A percentile compares a stretch with the other conserved stretches of the same genome.
These are phyloP conservation scores for Smittia aterrima DNA, from an alignment of 2,888 invertebrate genomes.

Conservation along the genomic window DNA sequence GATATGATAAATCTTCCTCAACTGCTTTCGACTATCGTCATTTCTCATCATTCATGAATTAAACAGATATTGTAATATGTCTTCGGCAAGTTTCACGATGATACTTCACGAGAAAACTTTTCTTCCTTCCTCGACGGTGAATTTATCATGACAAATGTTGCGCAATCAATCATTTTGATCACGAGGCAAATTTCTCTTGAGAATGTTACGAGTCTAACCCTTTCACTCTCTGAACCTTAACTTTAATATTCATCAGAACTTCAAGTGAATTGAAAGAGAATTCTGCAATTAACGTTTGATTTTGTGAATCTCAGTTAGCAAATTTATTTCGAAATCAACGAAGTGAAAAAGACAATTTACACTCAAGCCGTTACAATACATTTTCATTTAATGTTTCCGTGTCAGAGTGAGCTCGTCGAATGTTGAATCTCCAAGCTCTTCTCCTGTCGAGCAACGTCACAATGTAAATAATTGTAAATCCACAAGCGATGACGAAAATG, in stretches of 20 bases:
- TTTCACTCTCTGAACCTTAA: background rate
- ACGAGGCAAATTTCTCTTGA: background rate
- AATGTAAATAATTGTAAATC: constrained; percentile 8
- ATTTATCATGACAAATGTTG: constrained; percentile 32
- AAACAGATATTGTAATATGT: background rate
- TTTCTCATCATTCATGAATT: constrained; percentile 18
- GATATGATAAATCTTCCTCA: background rate
- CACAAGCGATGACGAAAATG: constrained; percentile 21
- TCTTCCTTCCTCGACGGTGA: background rate
- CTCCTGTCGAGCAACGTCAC: background rate
- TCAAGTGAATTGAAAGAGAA: background rate
- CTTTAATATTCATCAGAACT: too few species aligned
- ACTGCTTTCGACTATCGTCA: constrained; percentile 5
- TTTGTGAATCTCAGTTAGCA: background rate
- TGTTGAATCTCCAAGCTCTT: background rate
- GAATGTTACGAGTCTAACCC: background rate
- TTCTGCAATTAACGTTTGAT: background rate
- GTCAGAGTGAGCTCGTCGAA: background rate
- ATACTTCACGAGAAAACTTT: background rate
- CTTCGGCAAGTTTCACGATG: background rate
- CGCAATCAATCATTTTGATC: constrained; percentile 24
- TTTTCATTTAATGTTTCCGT: constrained; percentile 25
- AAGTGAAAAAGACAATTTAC: background rate
- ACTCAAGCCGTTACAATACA: background rate
- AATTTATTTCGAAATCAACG: background rate